A percentile compares a stretch with the other conserved stretches of the same genome.
These are phyloP conservation scores for Nematostella vectensis DNA, from an alignment of 92 coral and sea anemone species.

Conservation along the genomic window DNA sequence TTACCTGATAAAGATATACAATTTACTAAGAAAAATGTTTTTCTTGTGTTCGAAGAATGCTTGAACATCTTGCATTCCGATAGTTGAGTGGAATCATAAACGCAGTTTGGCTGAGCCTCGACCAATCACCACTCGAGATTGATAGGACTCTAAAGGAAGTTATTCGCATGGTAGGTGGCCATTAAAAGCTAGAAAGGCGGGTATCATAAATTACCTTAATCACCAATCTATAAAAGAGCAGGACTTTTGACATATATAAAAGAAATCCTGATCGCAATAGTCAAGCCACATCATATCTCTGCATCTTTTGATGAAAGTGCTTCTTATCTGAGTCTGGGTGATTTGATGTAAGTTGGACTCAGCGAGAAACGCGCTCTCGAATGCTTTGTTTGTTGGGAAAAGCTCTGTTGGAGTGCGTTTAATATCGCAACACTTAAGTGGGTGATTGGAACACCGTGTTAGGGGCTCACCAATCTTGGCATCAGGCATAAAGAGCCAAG, in stretches of 20 bases:
- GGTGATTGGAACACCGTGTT: background rate
- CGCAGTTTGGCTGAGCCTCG: background rate
- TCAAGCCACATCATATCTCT: background rate
- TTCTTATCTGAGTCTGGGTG: too few species aligned
- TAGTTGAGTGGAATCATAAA: constrained; percentile 25
- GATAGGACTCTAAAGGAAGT: constrained; percentile 7
- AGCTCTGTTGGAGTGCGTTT: background rate
- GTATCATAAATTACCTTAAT: constrained; percentile 66
- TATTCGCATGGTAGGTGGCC: constrained; percentile 53
- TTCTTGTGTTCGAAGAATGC: constrained; percentile 6
- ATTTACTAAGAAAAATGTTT: constrained; percentile 28
- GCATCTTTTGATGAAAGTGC: too few species aligned
- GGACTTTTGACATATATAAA: constrained; percentile 28
- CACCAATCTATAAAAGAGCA: constrained; percentile 71
- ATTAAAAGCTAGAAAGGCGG: constrained; percentile 52
- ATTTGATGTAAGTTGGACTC: background rate
- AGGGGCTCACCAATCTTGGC: too few species aligned
- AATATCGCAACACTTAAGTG: background rate
- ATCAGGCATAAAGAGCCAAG: background rate
- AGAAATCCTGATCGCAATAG: constrained; percentile 8
- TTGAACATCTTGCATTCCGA: background rate
- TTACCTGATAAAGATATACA: constrained; percentile 42
- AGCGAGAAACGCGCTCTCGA: background rate
- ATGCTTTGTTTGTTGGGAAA: background rate
- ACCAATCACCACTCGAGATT: background rate